phyloP scores from a whole-genome alignment of 1,140 invertebrate species.

The Prorops nasuta region DNA sequence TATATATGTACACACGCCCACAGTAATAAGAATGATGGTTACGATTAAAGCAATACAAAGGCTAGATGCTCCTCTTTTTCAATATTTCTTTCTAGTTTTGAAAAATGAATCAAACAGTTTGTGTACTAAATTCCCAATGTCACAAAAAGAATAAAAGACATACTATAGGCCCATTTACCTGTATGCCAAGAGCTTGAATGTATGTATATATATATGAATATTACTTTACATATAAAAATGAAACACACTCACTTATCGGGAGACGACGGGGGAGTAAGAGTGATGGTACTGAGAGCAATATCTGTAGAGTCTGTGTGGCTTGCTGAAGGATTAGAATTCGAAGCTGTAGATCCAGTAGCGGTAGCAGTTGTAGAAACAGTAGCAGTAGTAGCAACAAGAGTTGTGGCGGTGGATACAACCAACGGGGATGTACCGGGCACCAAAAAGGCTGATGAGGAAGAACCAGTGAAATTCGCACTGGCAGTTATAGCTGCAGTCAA shows the following conservation, averaged over 20 bases:
- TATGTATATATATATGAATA: constrained; percentile 8
- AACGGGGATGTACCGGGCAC: too few species aligned
- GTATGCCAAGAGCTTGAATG: background rate
- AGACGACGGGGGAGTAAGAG: constrained; percentile 62
- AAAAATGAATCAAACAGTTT: too few species aligned
- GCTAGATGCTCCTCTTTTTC: too few species aligned
- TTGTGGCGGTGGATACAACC: constrained; percentile 27
- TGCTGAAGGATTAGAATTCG: constrained; percentile 52
- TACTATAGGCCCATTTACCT: background rate
- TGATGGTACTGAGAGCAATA: constrained; percentile 52
- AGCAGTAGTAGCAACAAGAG: constrained; percentile 24
- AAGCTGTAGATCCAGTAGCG: constrained; percentile 28
- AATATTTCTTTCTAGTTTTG: too few species aligned
- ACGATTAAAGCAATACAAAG: too few species aligned
- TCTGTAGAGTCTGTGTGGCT: constrained; percentile 48
- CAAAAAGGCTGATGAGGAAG: background rate
- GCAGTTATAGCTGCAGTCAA: too few species aligned
- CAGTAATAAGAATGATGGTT: too few species aligned
- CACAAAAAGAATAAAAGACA: background rate
- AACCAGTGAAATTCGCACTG: background rate
- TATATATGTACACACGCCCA: too few species aligned
- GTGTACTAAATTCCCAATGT: too few species aligned
- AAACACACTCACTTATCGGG: constrained; percentile 62
- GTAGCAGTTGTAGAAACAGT: constrained; percentile 14
- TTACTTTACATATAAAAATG: constrained; percentile 33